These are phyloP conservation scores for Apostichopus parvimensis DNA, from an alignment of 35 echinoderm and acorn worm genomes.

Conservation along the genomic window DNA sequence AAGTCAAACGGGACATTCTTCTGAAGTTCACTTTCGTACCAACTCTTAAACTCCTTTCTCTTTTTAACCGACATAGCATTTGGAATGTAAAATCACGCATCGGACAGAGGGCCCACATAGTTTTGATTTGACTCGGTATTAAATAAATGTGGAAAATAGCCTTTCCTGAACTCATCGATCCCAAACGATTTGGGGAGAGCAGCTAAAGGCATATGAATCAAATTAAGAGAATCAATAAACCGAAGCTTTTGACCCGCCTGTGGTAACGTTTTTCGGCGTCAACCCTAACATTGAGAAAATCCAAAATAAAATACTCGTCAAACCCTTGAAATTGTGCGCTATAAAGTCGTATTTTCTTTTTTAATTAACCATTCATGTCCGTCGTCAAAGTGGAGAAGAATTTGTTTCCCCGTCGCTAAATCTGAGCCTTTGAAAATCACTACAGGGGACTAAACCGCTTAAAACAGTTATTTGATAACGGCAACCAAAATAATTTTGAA, in stretches of 20 bases:
- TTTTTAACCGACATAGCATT: conserved; percentile 25
- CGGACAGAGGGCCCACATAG: conserved; percentile 65
- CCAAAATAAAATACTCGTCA: conserved; percentile 61
- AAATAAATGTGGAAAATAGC: conserved; percentile 71
- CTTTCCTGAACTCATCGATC: conserved; percentile 60
- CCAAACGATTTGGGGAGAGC: conserved; percentile 68
- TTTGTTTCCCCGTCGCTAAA: conserved; percentile 20
- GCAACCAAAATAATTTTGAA: conserved; percentile 4
- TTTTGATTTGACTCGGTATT: conserved; percentile 57
- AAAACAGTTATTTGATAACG: conserved; percentile 27
- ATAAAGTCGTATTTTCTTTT: conserved; percentile 23
- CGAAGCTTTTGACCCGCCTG: conserved; percentile 33
- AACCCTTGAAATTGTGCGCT: conserved; percentile 54
- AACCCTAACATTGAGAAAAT: conserved; percentile 20
- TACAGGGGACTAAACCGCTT: not conserved
- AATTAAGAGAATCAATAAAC: conserved; percentile 54
- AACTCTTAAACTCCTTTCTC: conserved; percentile 18
- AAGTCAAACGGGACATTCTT: conserved; percentile 38
- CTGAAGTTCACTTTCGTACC: conserved; percentile 19
- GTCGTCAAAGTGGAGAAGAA: conserved; percentile 8
- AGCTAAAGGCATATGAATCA: conserved; percentile 46
- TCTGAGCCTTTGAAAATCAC: conserved; percentile 12
- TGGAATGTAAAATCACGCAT: conserved; percentile 20
- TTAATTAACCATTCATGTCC: conserved; percentile 29
- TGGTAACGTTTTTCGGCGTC: conserved; percentile 52